Percentiles rank a stretch among this genome's conserved stretches.
Evolutionary conservation across 1,140 invertebrate species (phyloP).

Genomic region (Ceratoteleas bidentatus): DNA sequence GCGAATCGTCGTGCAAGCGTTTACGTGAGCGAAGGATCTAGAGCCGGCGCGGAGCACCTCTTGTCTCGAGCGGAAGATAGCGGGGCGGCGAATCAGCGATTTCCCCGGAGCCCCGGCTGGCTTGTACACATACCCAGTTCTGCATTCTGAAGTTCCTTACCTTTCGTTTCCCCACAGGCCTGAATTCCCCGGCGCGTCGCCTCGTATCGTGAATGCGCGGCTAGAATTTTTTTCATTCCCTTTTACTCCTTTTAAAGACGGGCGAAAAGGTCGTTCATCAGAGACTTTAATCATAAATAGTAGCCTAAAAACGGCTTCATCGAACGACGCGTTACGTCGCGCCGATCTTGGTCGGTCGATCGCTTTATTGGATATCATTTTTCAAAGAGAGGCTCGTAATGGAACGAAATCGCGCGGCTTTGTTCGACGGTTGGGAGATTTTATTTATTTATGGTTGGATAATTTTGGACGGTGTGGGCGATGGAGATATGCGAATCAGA

Average conservation of each 20-base stretch:
- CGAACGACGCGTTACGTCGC: conserved; percentile 23
- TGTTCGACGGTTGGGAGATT: neutral
- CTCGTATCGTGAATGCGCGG: conserved; percentile 15
- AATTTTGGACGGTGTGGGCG: neutral
- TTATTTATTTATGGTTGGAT: conserved; percentile 17
- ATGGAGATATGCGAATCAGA: too few relatives aligned
- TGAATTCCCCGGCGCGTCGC: conserved; percentile 24
- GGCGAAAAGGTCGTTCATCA: conserved; percentile 38
- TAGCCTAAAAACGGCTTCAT: conserved; percentile 50
- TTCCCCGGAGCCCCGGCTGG: conserved; percentile 40
- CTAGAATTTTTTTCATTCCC: conserved; percentile 23
- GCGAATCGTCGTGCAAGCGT: conserved; percentile 36
- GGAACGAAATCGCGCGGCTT: conserved; percentile 19
- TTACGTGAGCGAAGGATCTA: conserved; percentile 53
- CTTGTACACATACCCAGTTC: conserved; percentile 45
- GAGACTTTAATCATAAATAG: conserved; percentile 51
- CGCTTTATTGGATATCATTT: conserved; percentile 51
- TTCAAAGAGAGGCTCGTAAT: conserved; percentile 35
- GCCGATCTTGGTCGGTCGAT: conserved; percentile 29
- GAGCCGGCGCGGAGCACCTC: conserved; percentile 59
- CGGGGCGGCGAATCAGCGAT: conserved; percentile 61
- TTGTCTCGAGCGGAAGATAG: conserved; percentile 59
- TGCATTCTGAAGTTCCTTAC: conserved; percentile 18
- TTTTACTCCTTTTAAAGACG: too few relatives aligned
- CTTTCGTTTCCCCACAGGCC: conserved; percentile 22